Conservation (phyloP, 2,888 invertebrate species). For the Eupelmus urozonus region DNA sequence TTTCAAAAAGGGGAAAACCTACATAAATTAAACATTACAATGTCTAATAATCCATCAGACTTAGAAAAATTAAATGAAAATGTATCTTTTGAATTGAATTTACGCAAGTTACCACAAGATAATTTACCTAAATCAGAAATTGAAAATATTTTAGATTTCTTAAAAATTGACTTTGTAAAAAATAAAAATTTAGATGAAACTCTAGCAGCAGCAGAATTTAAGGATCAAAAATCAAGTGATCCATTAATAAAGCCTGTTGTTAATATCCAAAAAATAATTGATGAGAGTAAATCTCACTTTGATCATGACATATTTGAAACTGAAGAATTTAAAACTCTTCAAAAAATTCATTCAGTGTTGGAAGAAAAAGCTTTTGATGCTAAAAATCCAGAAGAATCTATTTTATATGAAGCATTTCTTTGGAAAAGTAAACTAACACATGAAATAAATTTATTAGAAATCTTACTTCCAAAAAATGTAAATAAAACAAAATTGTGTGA, state of each 20-base stretch:
- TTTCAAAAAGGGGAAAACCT: slow-evolving; percentile 20
- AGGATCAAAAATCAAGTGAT: slow-evolving; percentile 6
- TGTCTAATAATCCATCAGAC: slow-evolving; percentile 59
- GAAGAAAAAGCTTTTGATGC: slow-evolving; percentile 3
- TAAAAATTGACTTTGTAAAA: slow-evolving; percentile 56
- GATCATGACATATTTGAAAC: slow-evolving; percentile 38
- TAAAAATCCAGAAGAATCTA: slow-evolving; percentile 55
- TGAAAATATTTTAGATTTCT: slow-evolving; percentile 60
- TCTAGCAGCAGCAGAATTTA: neutral
- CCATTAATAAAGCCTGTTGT: neutral
- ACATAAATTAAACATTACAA: slow-evolving; percentile 60
- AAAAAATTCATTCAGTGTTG: slow-evolving; percentile 27
- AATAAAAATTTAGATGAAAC: neutral
- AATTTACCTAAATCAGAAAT: slow-evolving; percentile 56
- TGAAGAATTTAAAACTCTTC: slow-evolving; percentile 42
- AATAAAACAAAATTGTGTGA: slow-evolving; percentile 60
- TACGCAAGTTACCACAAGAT: slow-evolving; percentile 60
- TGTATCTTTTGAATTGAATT: slow-evolving; percentile 63
- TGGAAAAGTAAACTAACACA: slow-evolving; percentile 69
- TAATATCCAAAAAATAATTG: slow-evolving; percentile 45
- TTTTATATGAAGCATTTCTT: slow-evolving; percentile 59
- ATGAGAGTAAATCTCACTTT: slow-evolving; percentile 41
- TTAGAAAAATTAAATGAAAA: slow-evolving; percentile 66
- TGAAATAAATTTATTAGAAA: slow-evolving; percentile 67
- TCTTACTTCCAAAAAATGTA: slow-evolving; percentile 52